phyloP scores from a whole-genome alignment of 1,140 invertebrate genomes.

The Parapsyche elsis region DNA sequence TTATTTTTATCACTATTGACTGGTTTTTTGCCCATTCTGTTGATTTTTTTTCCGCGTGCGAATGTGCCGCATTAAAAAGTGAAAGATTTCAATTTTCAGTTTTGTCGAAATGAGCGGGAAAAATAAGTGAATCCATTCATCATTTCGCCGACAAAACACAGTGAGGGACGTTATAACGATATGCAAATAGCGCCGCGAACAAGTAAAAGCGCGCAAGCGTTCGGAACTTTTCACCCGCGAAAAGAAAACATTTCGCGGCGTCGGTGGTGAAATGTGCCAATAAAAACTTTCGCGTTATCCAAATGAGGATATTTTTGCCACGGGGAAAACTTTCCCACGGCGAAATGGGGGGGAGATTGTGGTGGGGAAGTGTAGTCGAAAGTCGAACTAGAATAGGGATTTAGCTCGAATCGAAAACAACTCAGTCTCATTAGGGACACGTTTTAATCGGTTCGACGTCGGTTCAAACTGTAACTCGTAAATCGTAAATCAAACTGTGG shows the following conservation, averaged over 20 bases:
- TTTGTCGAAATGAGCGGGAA: not conserved
- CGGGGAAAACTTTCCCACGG: not conserved
- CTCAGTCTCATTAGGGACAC: conserved; percentile 50
- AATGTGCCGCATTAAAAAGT: not conserved
- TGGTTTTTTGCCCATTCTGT: too few relatives aligned
- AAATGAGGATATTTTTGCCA: conserved; percentile 29
- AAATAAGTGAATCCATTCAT: not conserved
- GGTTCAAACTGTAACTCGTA: conserved; percentile 42
- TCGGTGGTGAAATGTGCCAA: conserved; percentile 11
- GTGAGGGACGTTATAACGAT: not conserved
- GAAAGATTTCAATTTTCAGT: conserved; percentile 5
- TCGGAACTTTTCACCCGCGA: not conserved
- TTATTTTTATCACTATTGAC: too few relatives aligned
- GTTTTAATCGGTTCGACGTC: conserved; percentile 46
- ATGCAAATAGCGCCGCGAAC: conserved; percentile 1
- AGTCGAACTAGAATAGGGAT: not conserved
- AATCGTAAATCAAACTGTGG: conserved; percentile 50
- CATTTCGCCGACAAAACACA: not conserved
- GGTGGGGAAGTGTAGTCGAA: not conserved
- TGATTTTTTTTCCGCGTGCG: not conserved
- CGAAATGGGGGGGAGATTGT: not conserved
- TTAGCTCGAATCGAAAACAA: conserved; percentile 28
- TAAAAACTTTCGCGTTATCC: conserved; percentile 29
- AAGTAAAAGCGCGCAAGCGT: not conserved
- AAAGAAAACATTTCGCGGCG: conserved; percentile 2